These are phyloP conservation scores for Steinernema feltiae DNA, from an alignment of 1,140 invertebrate genomes.

Conservation along the genomic window DNA sequence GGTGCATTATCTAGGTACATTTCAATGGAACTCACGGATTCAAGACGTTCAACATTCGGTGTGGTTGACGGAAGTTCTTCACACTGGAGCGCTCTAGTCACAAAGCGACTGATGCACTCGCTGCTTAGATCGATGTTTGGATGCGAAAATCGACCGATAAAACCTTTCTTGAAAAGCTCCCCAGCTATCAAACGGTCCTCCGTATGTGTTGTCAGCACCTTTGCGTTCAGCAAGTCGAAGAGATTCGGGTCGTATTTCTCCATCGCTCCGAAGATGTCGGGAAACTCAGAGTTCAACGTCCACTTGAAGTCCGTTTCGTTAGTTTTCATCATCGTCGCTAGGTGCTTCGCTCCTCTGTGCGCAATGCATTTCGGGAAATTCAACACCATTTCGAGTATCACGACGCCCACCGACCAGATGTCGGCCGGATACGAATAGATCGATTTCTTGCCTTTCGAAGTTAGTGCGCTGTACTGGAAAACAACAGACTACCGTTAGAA, in stretches of 20 bases:
- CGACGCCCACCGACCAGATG: not conserved
- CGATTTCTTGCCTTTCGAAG: not conserved
- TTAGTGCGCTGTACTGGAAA: not conserved
- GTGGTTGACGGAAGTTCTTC: not conserved
- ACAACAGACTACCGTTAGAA: no score
- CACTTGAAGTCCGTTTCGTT: not conserved
- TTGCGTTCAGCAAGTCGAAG: not conserved
- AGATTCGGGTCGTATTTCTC: not conserved
- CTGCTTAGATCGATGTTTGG: not conserved
- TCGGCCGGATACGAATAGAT: not conserved
- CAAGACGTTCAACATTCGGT: not conserved
- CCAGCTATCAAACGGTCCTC: not conserved
- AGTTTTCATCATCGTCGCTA: not conserved
- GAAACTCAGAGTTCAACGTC: not conserved
- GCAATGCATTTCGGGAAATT: not conserved
- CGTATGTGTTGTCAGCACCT: not conserved
- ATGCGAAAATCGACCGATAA: not conserved
- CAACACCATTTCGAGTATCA: not conserved
- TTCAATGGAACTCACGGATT: not conserved
- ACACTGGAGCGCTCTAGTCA: not conserved
- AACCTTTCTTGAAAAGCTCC: not conserved
- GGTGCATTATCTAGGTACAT: not conserved
- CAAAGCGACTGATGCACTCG: not conserved
- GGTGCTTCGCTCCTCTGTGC: not conserved
- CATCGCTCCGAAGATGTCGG: not conserved